These are phyloP conservation scores for Eumeta japonica DNA, from an alignment of 1,140 invertebrate genomes.

Conservation along the genomic window DNA sequence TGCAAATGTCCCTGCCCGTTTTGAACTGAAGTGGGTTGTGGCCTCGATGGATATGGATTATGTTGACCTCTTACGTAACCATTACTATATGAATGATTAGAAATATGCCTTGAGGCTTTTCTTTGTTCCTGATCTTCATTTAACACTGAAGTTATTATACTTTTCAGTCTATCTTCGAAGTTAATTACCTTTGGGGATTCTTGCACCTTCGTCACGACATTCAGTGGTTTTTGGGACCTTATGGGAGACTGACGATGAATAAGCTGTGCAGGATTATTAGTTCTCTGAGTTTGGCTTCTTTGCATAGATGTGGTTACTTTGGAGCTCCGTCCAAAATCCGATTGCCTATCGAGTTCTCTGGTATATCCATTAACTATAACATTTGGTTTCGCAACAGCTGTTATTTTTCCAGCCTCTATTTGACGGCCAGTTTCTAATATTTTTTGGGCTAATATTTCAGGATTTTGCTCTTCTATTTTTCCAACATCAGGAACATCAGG, in stretches of 20 bases:
- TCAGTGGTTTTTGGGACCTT: constrained; percentile 48
- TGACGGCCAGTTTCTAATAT: constrained; percentile 84
- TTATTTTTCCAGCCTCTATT: constrained; percentile 78
- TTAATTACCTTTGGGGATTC: constrained; percentile 82
- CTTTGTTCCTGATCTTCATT: constrained; percentile 75
- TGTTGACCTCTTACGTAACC: constrained; percentile 28
- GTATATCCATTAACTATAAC: constrained; percentile 48
- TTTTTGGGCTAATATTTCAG: constrained; percentile 83
- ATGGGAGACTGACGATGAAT: constrained; percentile 36
- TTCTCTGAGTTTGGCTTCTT: constrained; percentile 26
- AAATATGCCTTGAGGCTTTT: constrained; percentile 36
- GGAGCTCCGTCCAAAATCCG: constrained; percentile 25
- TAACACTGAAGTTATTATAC: constrained; percentile 85
- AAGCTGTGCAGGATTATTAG: constrained; percentile 20
- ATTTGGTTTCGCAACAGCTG: constrained; percentile 40
- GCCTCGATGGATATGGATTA: not conserved
- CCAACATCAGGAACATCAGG: constrained; percentile 85
- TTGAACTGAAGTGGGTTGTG: not conserved
- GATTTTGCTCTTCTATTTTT: constrained; percentile 89
- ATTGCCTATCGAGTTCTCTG: constrained; percentile 35
- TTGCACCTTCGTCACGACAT: constrained; percentile 58
- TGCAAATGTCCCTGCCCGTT: not conserved
- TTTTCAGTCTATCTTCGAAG: constrained; percentile 89
- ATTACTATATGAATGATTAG: constrained; percentile 33
- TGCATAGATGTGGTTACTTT: constrained; percentile 14